phyloP scores from a whole-genome alignment of 2,888 invertebrate species.

The Ichneumon xanthorius region DNA sequence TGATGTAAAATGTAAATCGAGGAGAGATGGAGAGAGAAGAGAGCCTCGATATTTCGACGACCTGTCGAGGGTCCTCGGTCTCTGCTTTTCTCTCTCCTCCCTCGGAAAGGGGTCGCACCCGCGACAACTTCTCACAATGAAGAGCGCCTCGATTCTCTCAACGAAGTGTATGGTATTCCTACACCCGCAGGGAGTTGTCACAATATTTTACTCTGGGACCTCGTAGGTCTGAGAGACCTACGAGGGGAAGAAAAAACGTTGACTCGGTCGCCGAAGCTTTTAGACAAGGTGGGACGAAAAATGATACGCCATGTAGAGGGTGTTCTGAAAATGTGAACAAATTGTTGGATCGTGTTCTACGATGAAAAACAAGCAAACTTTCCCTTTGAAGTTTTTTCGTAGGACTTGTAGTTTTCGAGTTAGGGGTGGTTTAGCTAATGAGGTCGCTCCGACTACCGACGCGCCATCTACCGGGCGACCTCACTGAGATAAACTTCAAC shows the following conservation, averaged over 20 bases:
- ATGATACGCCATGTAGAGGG: not conserved
- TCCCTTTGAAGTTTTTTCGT: not conserved
- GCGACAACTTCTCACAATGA: conserved; percentile 63
- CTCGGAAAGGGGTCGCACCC: conserved; percentile 54
- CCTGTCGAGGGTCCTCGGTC: conserved; percentile 61
- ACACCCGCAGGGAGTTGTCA: conserved; percentile 70
- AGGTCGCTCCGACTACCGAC: not conserved
- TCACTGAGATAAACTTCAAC: not conserved
- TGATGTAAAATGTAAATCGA: conserved; percentile 58
- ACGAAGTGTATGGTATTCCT: conserved; percentile 19
- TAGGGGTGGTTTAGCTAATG: not conserved
- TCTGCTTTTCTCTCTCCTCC: conserved; percentile 38
- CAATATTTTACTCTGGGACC: conserved; percentile 75
- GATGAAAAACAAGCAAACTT: not conserved
- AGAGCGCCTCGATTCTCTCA: conserved; percentile 63
- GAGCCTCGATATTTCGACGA: conserved; percentile 58
- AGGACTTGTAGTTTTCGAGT: not conserved
- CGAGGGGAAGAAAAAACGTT: not conserved
- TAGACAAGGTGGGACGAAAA: conserved; percentile 7
- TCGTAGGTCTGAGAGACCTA: not conserved
- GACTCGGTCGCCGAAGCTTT: conserved; percentile 60
- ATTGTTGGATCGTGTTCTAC: not conserved
- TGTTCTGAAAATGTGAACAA: not conserved
- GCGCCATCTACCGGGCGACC: conserved; percentile 6
- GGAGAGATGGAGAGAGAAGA: conserved; percentile 27